Percentiles rank a stretch among this genome's conserved stretches.
Conservation (phyloP, 2,113 vertebrate genomes). For the Microcebus tavaratra region DNA sequence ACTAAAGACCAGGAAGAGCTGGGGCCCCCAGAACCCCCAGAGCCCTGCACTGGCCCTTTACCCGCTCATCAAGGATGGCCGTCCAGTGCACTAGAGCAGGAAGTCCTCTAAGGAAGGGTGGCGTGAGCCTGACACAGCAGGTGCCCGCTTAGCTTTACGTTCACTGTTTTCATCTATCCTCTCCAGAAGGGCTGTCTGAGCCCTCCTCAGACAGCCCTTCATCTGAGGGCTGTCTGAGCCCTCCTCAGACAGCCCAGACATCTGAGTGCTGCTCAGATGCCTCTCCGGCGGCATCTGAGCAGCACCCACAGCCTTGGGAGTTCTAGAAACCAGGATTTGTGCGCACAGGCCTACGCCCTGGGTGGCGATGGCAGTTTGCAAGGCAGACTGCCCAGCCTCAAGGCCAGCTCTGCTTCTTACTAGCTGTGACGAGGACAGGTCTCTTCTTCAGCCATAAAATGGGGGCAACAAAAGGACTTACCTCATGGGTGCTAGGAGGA, state of each 20-base stretch:
- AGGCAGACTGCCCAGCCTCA: background rate
- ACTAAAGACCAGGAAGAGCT: background rate
- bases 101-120: background rate
- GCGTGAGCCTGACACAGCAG: fast-evolving
- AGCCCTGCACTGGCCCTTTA: background rate
- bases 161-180: fast-evolving
- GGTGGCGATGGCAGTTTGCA: background rate
- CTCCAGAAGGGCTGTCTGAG: background rate
- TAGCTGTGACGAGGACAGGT: background rate
- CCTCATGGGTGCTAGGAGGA: fast-evolving
- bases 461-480: background rate
- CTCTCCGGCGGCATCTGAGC: fast-evolving
- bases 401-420: background rate
- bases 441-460: background rate
- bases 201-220: too few relatives aligned
- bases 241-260: too few relatives aligned
- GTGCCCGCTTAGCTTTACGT: fast-evolving
- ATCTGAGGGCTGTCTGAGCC: too few relatives aligned
- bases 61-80: fast-evolving
- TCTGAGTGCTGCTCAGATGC: too few relatives aligned
- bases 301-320: background rate
- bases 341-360: background rate
- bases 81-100: background rate
- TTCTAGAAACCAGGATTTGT: background rate
- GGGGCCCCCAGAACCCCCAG: fast-evolving